Percentiles rank a stretch among this genome's conserved stretches.
Evolutionary conservation across 2,797 vertebrate genomes (phyloP).

Genomic region (Craterocephalus amniculus): DNA sequence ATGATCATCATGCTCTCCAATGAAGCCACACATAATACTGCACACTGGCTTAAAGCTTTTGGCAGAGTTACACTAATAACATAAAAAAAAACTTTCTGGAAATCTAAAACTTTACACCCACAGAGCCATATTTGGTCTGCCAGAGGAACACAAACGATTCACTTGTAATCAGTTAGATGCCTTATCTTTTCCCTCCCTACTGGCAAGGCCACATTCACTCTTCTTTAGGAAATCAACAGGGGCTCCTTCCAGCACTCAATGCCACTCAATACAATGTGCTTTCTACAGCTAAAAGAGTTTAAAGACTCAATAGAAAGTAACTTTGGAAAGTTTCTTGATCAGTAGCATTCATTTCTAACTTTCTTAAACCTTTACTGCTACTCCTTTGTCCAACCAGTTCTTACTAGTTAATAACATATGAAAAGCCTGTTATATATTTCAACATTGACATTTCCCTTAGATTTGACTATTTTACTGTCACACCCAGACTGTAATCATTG

Average conservation of each 20-base stretch:
- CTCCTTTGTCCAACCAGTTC: too few relatives aligned
- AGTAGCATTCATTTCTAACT: not conserved
- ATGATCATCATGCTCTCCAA: not conserved
- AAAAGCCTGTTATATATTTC: not conserved
- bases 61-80: not conserved
- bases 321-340: not conserved
- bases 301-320: not conserved
- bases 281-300: not conserved
- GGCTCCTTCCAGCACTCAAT: not conserved
- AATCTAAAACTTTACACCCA: not conserved
- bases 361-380: not conserved
- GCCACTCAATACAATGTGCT: not conserved
- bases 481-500: not conserved
- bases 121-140: not conserved
- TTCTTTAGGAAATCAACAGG: not conserved
- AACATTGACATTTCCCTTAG: not conserved
- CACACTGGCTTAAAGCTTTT: not conserved
- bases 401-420: too few relatives aligned
- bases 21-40: not conserved
- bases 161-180: not conserved
- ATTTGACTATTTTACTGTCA: not conserved
- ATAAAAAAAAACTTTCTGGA: not conserved
- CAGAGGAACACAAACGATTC: not conserved
- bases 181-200: not conserved
- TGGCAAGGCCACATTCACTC: not conserved